Conservation (phyloP, 2,797 vertebrate species). For the Coilia nasus region DNA sequence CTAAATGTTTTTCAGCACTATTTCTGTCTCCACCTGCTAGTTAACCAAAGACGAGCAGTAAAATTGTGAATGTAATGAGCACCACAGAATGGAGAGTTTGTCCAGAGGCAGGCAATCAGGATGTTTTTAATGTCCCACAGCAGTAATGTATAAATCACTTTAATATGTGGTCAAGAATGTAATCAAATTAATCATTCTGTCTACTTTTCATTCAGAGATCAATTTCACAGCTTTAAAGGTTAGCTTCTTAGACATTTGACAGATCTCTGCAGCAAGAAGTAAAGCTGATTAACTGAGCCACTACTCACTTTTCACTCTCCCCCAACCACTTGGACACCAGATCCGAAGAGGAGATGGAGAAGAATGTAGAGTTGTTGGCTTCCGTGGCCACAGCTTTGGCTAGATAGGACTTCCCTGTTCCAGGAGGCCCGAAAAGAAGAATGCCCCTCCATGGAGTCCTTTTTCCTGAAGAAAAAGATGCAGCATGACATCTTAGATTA, state of each 20-base stretch:
- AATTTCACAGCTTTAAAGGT: too few species aligned
- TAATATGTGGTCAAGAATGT: too few species aligned
- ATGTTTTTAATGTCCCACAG: too few species aligned
- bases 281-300: not conserved
- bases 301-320: constrained; percentile 96
- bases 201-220: too few species aligned
- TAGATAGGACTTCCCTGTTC: constrained; percentile 98
- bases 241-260: too few species aligned
- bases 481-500: not conserved
- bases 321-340: constrained; percentile 98
- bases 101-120: not conserved
- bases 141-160: too few species aligned
- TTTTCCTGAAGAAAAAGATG: constrained; percentile 80
- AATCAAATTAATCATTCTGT: too few species aligned
- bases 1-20: not conserved
- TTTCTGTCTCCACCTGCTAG: not conserved
- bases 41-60: not conserved
- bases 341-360: constrained; percentile 96
- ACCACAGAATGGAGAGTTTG: not conserved
- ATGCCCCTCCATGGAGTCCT: constrained; percentile 98
- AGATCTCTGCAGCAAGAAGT: too few species aligned
- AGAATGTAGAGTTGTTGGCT: constrained; percentile 98
- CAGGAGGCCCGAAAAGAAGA: constrained; percentile 95
- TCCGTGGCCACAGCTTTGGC: constrained; percentile 98
- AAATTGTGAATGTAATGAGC: not conserved